phyloP scores from a whole-genome alignment of 2,113 vertebrate genomes.

The Sylvietta virens region DNA sequence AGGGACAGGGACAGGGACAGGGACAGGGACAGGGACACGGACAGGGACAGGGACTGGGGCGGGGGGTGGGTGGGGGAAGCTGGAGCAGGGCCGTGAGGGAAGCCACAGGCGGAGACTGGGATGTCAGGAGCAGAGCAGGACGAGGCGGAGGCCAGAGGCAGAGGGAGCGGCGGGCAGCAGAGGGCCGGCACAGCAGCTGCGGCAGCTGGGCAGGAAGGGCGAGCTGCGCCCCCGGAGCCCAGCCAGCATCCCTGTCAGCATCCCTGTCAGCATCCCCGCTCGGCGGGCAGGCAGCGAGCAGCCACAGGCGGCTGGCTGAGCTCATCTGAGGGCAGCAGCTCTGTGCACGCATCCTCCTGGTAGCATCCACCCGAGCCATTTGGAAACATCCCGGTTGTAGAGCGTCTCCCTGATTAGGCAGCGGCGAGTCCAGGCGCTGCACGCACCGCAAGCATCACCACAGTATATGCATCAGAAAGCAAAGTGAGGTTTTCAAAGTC shows the following conservation, averaged over 20 bases:
- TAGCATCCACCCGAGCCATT: not conserved
- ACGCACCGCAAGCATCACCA: not conserved
- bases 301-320: not conserved
- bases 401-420: not conserved
- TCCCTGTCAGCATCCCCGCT: too few species aligned
- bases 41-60: not conserved
- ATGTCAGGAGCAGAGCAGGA: too few species aligned
- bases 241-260: not conserved
- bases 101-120: too few species aligned
- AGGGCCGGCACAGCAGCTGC: not conserved
- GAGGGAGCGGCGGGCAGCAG: not conserved
- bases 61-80: fast-evolving
- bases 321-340: not conserved
- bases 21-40: not conserved
- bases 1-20: not conserved
- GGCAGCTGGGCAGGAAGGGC: not conserved
- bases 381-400: not conserved
- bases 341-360: fast-evolving
- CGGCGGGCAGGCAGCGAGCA: not conserved
- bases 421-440: not conserved
- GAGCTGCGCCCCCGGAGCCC: not conserved
- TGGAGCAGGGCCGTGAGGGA: not conserved
- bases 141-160: not conserved
- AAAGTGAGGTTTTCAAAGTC: not conserved
- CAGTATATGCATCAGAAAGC: not conserved